These are phyloP conservation scores for Leptopilina clavipes DNA, from an alignment of 1,140 invertebrate genomes.

Conservation along the genomic window DNA sequence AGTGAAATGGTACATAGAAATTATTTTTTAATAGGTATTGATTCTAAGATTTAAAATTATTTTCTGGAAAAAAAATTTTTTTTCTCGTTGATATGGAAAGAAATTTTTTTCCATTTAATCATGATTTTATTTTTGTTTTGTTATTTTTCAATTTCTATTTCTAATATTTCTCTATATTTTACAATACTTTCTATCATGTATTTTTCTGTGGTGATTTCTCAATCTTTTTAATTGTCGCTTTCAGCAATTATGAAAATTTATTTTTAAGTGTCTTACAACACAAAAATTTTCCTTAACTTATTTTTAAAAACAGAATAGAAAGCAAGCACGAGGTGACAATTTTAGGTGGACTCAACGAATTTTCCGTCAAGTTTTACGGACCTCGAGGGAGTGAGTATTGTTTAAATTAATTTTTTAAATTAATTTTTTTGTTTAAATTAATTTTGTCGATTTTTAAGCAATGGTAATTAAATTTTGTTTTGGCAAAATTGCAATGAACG, in stretches of 20 bases:
- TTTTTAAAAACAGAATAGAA: slow-evolving; percentile 86
- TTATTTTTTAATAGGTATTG: too few species aligned
- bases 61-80: background rate
- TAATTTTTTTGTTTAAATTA: too few species aligned
- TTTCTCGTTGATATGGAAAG: too few species aligned
- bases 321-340: slow-evolving; percentile 99
- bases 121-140: background rate
- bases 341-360: slow-evolving; percentile 97
- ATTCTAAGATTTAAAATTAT: background rate
- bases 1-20: too few species aligned
- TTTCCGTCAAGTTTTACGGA: slow-evolving; percentile 99
- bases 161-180: background rate
- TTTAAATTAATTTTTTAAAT: too few species aligned
- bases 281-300: slow-evolving; percentile 63
- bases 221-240: background rate
- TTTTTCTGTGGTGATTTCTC: too few species aligned
- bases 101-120: too few species aligned
- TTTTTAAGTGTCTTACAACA: slow-evolving; percentile 23
- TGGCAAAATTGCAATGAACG: too few species aligned
- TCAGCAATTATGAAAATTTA: slow-evolving; percentile 2
- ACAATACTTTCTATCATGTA: background rate
- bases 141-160: background rate
- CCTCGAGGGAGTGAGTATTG: slow-evolving; percentile 92
- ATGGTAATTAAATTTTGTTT: too few species aligned
- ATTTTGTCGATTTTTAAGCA: too few species aligned